Evolutionary conservation across 2,113 vertebrate genomes (phyloP), one percentile per base, ranked within the genome.

Genomic region (Cebidichthys violaceus): DNA sequence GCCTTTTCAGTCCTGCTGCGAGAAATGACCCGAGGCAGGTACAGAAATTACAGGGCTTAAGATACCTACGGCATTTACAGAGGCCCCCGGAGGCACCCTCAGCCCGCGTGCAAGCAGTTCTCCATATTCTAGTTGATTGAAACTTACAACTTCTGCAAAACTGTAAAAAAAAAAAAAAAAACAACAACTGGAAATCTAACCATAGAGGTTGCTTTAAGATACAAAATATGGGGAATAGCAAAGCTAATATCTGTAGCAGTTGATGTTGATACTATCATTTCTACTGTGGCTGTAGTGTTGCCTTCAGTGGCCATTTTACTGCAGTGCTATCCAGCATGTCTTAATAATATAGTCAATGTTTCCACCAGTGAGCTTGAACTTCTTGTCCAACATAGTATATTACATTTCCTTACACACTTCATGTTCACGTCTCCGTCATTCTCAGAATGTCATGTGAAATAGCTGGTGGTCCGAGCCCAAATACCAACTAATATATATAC

Each of bases 11-110:
- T 82, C 20, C 72, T 10, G 4, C 77, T 84, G 77, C 45, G 83
- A 90, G 90, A 92, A 93, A 90, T 83, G 66, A 88, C 90, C 88
- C 37, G 0, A 84, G 89, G 90, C 90, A 90, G 87, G 43, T 90
- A 83, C 35, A 86, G 87, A 88, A 91, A 94, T 92, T 88, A 88
- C 76, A 92, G 89, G 89, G 68, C 66, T 68, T 24, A 67, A 73
- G 69, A 65, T 29, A 67, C 27, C 37, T 15, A 22, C 14, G n/a
- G n/a, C 57, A 41, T 82, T 86, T 85, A 82, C 65, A 71, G 61
- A 75, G 67, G 61, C 76, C 88, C 50, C 50, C 39, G 18, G 43
- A 83, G 73, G 75, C 35, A 45, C 20, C 55, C 10, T 14, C 20
- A 57, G 57, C 22, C 80, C 57, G 27, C 33, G 43, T 55, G 67